Percentiles rank a stretch among this genome's conserved stretches.
Conservation (phyloP, 2,113 vertebrate genomes). For the Kobus ellipsiprymnus region DNA sequence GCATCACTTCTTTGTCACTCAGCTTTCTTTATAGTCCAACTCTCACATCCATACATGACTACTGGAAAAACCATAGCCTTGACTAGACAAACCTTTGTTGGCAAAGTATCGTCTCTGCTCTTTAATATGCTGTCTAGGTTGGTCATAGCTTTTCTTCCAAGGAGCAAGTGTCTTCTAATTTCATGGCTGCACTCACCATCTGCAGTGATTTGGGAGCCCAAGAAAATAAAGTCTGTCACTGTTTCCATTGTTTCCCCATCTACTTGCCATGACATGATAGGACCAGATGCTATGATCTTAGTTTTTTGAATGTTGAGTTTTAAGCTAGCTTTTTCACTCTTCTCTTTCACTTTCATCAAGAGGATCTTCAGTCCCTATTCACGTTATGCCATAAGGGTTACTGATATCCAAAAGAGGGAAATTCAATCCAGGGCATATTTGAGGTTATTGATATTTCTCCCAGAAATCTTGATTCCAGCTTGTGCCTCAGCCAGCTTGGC, state of each 20-base stretch:
- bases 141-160: background rate
- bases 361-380: background rate
- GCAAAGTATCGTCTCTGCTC: background rate
- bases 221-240: background rate
- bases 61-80: background rate
- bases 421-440: background rate
- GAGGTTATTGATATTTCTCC: background rate
- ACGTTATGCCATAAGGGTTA: background rate
- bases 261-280: background rate
- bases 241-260: background rate
- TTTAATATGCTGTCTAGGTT: background rate
- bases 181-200: background rate
- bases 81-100: background rate
- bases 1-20: background rate
- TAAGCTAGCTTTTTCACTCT: background rate
- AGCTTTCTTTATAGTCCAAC: background rate
- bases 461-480: background rate
- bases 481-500: background rate
- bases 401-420: background rate
- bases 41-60: background rate
- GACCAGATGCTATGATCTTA: background rate
- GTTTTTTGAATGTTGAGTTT: background rate
- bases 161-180: background rate
- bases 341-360: background rate
- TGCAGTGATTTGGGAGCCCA: background rate